phyloP scores from a whole-genome alignment of 1,140 invertebrate species.

The Drosophila mauritiana region DNA sequence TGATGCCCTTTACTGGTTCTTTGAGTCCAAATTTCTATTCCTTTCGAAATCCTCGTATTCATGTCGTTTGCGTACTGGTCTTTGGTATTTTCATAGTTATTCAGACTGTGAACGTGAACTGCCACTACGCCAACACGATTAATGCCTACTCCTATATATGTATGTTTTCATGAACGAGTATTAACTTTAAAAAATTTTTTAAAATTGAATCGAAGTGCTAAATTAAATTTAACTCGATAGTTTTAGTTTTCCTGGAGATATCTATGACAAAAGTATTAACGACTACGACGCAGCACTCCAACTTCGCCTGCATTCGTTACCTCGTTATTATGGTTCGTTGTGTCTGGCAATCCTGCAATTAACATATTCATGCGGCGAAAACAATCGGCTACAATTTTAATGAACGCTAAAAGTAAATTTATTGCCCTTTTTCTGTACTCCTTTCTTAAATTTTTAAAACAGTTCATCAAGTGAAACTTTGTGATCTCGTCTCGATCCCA shows the following conservation, averaged over 20 bases:
- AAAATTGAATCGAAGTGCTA: too few species aligned
- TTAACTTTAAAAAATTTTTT: too few species aligned
- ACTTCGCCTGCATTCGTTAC: neutral
- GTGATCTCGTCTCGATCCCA: slow-evolving; percentile 22
- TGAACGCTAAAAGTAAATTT: slow-evolving; percentile 62
- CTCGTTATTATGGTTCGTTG: neutral
- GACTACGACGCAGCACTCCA: too few species aligned
- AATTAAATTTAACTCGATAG: too few species aligned
- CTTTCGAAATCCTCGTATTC: slow-evolving; percentile 7
- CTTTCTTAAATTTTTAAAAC: slow-evolving; percentile 64
- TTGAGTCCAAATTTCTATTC: slow-evolving; percentile 5
- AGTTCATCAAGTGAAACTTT: slow-evolving; percentile 63
- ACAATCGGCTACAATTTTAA: slow-evolving; percentile 76
- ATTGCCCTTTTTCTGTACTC: slow-evolving; percentile 49
- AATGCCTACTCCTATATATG: too few species aligned
- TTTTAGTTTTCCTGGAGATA: too few species aligned
- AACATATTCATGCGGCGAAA: slow-evolving; percentile 72
- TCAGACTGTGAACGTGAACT: slow-evolving; percentile 43
- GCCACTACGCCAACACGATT: too few species aligned
- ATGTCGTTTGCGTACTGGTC: slow-evolving; percentile 22
- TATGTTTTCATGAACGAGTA: too few species aligned
- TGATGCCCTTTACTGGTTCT: slow-evolving; percentile 6
- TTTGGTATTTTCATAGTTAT: slow-evolving; percentile 43
- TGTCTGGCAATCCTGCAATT: slow-evolving; percentile 37
- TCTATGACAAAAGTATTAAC: too few species aligned